Evolutionary conservation across 2,888 invertebrate species (phyloP), one percentile per base, ranked within the genome.

Genomic region (Lasioglossum morio): DNA sequence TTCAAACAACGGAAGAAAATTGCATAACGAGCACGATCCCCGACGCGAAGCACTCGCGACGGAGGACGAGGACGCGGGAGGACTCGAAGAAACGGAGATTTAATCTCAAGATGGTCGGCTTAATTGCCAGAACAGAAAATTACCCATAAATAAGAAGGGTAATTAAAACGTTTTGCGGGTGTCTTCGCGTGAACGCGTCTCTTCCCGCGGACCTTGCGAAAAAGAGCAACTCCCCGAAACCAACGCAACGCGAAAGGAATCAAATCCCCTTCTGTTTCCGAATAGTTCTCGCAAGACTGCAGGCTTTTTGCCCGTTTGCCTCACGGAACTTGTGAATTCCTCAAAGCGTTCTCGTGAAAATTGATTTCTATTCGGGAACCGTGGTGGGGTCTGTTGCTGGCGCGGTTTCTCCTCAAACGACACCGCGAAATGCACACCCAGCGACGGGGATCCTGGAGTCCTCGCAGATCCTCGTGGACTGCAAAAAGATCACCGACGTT

Each of bases 71-170:
- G 16, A 34, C 8, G 19, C 0, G 30, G 30, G 70, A 48, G 46
- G 72, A 19, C 37, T 48, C 72, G 63, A 63, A 46, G 72, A 46
- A 60, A 72, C 76, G 57, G 48, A 40, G 63, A 83, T 76, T 82
- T 76, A 84, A 84, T 82, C 82, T 30, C 60, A 75, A 81, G 81
- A 75, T 70, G 48, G 81, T 60, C 43, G 46, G 75, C 43, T 81
- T 83, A 81, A 83, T 83, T 76, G 37, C 43, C 40, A 43, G 76
- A 66, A 66, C 73, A 77, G 82, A 72, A 66, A 82, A 83, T 75
- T 66, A 37, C 34, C 76, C 63, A 66, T 81, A 63, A 76, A 81
- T 81, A 77, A 82, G 40, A 53, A 69, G 63, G 37, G 53, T 40
- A 70, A 57, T 77, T 77, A 77, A 77, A 77, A 40, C 77, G 77